Base-by-base conservation (phyloP, 2,797 vertebrate species). In the Syngnathus acus region DNA sequence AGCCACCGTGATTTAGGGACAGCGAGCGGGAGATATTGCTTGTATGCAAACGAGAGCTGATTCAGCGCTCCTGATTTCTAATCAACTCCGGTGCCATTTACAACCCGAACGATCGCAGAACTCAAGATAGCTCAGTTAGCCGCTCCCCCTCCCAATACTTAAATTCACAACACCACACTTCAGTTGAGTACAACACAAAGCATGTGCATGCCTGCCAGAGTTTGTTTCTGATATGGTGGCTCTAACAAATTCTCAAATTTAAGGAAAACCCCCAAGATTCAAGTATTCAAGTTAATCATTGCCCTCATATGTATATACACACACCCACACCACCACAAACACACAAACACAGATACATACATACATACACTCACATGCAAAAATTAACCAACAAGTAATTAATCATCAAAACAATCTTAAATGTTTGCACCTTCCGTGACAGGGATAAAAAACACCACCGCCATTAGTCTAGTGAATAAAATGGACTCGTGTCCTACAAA, bases 31-130 rank as follows among this genome's bases (percentile, higher is more conserved):
- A 84, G 89, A 91, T 90, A 89, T 88, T 93, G 88, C 86, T 88
- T 82, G 87, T 89, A 93, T 93, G 92, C 91, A 94, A 89, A 92
- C 83, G 80, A 89, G 82, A 84, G 86, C 90, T 92, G 89, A 92
- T 87, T 92, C 89, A 92, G 91, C 89, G 84, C 79, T 88, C 83
- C 77, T 84, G 78, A 87, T 88, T 84, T 88, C 87, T 89, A 91
- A 91, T 92, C 90, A 90, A 85, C 84, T 76, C 68, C 69, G 64
- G 73, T 81, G 83, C 84, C 84, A 87, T 91, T 89, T 90, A 89
- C 89, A 81, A 90, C 81, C 72, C 6, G 70, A 17, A 72, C 58
- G 67, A 77, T 72, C 81, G 85, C 80, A 64, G 68, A 74, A 75
- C 78, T 72, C 79, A 82, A 57, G 86, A 87, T 86, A 86, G 86